Evolutionary conservation across 2,888 invertebrate species (phyloP).

Genomic region (Rhagonycha fulva): DNA sequence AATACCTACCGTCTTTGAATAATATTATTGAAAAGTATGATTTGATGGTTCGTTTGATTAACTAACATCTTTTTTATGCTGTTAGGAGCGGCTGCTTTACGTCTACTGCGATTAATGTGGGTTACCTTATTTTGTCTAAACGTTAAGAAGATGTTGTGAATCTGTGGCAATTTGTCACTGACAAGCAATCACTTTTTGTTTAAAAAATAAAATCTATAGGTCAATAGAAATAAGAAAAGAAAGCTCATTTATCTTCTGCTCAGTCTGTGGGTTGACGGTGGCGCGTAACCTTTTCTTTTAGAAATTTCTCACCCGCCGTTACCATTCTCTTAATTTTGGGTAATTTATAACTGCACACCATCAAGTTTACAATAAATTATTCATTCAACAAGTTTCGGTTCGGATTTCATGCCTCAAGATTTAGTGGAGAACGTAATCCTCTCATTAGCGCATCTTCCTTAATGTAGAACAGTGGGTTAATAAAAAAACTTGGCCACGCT

Average conservation of each 20-base stretch:
- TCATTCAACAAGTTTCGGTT: not conserved
- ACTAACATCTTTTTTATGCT: too few relatives aligned
- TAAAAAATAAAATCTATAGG: not conserved
- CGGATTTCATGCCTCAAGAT: not conserved
- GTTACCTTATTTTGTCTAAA: too few relatives aligned
- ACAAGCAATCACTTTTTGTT: not conserved
- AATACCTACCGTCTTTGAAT: not conserved
- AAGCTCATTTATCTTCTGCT: not conserved
- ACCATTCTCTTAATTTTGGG: not conserved
- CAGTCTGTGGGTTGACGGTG: not conserved
- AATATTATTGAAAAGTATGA: too few relatives aligned
- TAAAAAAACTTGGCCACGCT: not conserved
- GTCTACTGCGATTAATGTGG: too few relatives aligned
- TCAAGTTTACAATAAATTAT: not conserved
- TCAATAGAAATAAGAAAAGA: not conserved
- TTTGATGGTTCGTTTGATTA: too few relatives aligned
- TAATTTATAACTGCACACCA: not conserved
- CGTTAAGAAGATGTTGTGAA: not conserved
- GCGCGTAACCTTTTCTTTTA: not conserved
- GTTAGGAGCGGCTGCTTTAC: too few relatives aligned
- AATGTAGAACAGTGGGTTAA: not conserved
- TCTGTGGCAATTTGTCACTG: not conserved
- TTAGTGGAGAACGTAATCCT: not conserved
- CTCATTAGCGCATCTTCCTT: not conserved
- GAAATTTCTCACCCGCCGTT: not conserved